These are phyloP conservation scores for Physocephala rufipes DNA, from an alignment of 2,888 invertebrate species.

Conservation along the genomic window DNA sequence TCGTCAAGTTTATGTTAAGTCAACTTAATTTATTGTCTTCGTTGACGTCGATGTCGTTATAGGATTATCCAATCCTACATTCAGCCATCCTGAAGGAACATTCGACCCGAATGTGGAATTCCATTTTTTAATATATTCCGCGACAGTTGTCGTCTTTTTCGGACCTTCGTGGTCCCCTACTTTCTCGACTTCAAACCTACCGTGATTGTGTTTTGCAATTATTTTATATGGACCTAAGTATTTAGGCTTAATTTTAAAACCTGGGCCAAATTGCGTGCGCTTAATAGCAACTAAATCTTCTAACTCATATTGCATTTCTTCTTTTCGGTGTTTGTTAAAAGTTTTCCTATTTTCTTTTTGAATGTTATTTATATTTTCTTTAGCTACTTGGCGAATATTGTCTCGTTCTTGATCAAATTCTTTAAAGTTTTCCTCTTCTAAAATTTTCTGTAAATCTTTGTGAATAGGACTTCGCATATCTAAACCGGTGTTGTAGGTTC, in stretches of 20 bases:
- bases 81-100: slow-evolving; percentile 32
- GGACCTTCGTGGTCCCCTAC: slow-evolving; percentile 2
- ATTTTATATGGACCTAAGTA: background rate
- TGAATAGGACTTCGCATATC: too few species aligned
- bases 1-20: background rate
- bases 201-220: background rate
- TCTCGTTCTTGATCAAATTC: slow-evolving; percentile 18
- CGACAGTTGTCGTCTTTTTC: background rate
- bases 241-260: background rate
- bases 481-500: too few species aligned
- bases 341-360: background rate
- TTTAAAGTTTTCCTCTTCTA: slow-evolving; percentile 5
- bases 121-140: too few species aligned
- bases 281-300: background rate
- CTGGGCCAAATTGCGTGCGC: slow-evolving; percentile 5
- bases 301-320: background rate
- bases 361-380: background rate
- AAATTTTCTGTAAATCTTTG: background rate
- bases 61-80: background rate
- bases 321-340: slow-evolving; percentile 2
- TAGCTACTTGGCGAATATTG: background rate
- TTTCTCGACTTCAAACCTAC: background rate
- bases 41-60: slow-evolving; percentile 25
- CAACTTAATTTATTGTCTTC: slow-evolving; percentile 9
- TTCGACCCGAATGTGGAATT: too few species aligned